Percentiles rank a stretch among this genome's conserved stretches.
phyloP scores from a whole-genome alignment of 2,888 invertebrate species.

The Hipparchia sbordonii region DNA sequence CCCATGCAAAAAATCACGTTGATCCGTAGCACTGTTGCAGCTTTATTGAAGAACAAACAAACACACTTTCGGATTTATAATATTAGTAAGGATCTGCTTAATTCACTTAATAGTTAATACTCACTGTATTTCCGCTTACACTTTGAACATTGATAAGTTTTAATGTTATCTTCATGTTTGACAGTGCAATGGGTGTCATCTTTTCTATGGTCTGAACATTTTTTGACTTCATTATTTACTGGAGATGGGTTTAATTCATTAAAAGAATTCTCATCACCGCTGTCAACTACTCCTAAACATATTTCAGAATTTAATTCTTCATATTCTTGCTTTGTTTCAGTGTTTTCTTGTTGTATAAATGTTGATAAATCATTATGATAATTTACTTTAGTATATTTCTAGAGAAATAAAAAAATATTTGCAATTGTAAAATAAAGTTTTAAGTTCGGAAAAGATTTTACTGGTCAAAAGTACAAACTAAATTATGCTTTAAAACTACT shows the following conservation, averaged over 20 bases:
- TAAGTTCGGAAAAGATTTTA: no score
- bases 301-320: slow-evolving; percentile 1
- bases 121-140: slow-evolving; percentile 45
- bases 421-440: neutral
- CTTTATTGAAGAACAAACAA: no score
- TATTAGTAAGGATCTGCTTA: neutral
- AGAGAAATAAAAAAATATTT: neutral
- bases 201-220: neutral
- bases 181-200: neutral
- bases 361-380: neutral
- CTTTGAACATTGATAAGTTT: slow-evolving; percentile 37
- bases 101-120: slow-evolving; percentile 17
- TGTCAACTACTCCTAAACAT: neutral
- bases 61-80: no score
- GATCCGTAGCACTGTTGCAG: no score
- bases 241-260: neutral
- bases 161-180: slow-evolving; percentile 1
- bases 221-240: neutral
- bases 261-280: neutral
- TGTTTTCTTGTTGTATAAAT: slow-evolving; percentile 10
- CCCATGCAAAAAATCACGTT: no score
- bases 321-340: neutral
- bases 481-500: neutral
- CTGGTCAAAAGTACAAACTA: no score
- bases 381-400: slow-evolving; percentile 4